Evolutionary conservation across 2,888 invertebrate species (phyloP).

Genomic region (Nomada fucata): DNA sequence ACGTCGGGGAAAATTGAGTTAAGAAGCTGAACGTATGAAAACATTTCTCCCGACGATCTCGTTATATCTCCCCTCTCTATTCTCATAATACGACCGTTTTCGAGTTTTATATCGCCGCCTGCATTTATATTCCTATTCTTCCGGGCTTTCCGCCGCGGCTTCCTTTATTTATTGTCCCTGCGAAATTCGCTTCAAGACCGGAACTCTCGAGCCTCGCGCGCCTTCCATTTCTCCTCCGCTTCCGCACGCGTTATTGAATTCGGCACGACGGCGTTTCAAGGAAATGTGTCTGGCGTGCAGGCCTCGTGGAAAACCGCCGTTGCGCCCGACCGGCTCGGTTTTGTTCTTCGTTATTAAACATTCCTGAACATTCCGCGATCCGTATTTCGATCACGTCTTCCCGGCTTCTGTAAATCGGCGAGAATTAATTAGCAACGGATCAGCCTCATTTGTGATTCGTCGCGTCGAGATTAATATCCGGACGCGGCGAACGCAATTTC

Average conservation of each 20-base stretch:
- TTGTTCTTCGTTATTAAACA: conserved; percentile 69
- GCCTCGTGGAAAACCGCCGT: conserved; percentile 3
- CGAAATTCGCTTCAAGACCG: conserved; percentile 70
- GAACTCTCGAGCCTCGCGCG: neutral
- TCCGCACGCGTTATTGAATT: conserved; percentile 64
- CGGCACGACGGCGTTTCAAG: conserved; percentile 52
- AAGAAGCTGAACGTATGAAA: neutral
- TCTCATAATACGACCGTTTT: neutral
- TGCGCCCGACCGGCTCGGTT: neutral
- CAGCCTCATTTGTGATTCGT: neutral
- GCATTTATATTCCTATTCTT: conserved; percentile 17
- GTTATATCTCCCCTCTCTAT: neutral
- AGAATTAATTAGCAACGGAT: conserved; percentile 36
- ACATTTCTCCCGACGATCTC: neutral
- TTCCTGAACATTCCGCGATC: conserved; percentile 44
- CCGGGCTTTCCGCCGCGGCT: conserved; percentile 13
- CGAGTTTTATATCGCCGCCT: neutral
- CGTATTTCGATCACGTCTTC: neutral
- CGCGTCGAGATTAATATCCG: conserved; percentile 11
- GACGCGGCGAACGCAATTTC: neutral
- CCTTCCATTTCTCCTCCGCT: conserved; percentile 44
- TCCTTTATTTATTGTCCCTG: conserved; percentile 72
- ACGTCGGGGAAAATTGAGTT: neutral
- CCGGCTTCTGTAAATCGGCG: conserved; percentile 2
- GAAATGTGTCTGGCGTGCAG: conserved; percentile 33